phyloP scores from a whole-genome alignment of 1,140 invertebrate species.

The Chymomyza costata region DNA sequence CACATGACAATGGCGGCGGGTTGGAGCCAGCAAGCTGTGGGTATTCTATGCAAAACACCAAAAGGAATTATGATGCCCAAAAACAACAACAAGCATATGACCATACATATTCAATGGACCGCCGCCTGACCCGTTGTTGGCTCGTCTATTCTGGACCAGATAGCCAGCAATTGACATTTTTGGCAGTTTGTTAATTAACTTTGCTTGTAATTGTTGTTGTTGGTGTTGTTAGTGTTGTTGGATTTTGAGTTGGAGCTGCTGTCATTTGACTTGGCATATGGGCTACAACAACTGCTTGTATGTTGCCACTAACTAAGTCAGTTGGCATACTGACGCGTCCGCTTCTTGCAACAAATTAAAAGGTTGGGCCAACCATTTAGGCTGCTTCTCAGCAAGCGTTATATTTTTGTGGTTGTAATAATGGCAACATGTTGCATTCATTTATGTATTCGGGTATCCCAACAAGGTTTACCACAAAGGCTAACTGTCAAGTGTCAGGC shows the following conservation, averaged over 20 bases:
- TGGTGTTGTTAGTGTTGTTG: neutral
- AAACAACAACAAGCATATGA: constrained; percentile 16
- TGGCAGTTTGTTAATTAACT: constrained; percentile 74
- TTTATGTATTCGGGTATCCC: constrained; percentile 45
- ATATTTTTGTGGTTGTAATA: constrained; percentile 58
- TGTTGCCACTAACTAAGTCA: constrained; percentile 47
- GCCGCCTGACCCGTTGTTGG: neutral
- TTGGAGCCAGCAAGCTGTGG: constrained; percentile 31
- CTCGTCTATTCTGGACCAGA: constrained; percentile 24
- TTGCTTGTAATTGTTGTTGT: constrained; percentile 37
- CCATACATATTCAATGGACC: neutral
- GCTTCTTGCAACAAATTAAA: constrained; percentile 59
- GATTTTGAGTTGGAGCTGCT: no score
- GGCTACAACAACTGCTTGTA: neutral
- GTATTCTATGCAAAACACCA: constrained; percentile 71
- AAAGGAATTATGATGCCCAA: constrained; percentile 68
- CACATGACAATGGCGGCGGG: constrained; percentile 57
- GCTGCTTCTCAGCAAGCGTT: constrained; percentile 5
- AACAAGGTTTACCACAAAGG: constrained; percentile 65
- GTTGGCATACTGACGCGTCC: constrained; percentile 7
- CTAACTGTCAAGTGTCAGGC: constrained; percentile 66
- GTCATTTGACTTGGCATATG: constrained; percentile 5
- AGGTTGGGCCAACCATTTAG: constrained; percentile 66
- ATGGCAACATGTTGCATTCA: constrained; percentile 68
- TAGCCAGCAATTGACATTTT: constrained; percentile 61